A percentile compares a stretch with the other conserved stretches of the same genome.
phyloP scores from a whole-genome alignment of 2,113 vertebrate genomes.

The Erinaceus europaeus region DNA sequence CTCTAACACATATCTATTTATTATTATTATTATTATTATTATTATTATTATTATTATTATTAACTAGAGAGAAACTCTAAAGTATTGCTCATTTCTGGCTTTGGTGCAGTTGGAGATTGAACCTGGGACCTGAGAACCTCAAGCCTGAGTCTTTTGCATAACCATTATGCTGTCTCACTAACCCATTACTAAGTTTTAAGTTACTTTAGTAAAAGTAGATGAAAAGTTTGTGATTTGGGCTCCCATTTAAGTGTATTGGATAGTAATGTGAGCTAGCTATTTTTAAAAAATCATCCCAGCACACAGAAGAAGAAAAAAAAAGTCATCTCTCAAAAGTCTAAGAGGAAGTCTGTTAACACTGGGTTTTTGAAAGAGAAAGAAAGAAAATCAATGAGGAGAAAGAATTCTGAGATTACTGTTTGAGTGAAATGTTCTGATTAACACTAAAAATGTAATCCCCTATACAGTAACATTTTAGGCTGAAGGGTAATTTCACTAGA shows the following conservation, averaged over 20 bases:
- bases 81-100: no score
- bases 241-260: constrained; percentile 2
- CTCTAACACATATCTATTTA: constrained; percentile 14
- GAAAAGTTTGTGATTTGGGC: not conserved
- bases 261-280: not conserved
- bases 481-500: constrained; percentile 19
- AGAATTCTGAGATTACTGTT: not conserved
- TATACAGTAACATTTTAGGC: not conserved
- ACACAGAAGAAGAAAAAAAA: constrained; percentile 11
- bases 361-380: constrained; percentile 19
- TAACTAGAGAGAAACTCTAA: no score
- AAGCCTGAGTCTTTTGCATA: no score
- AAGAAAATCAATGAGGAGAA: constrained; percentile 49
- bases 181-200: no score
- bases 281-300: not conserved
- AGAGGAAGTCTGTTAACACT: constrained; percentile 29
- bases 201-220: not conserved
- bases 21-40: no score
- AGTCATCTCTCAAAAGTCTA: constrained; percentile 41
- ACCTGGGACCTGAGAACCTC: no score
- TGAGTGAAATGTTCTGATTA: constrained; percentile 50
- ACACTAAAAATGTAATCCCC: constrained; percentile 11
- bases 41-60: no score
- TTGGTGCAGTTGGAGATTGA: no score
- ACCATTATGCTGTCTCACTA: no score